Percentiles rank a stretch among this genome's conserved stretches.
Conservation (phyloP, 2,797 vertebrate species). For the Dryobates pubescens region DNA sequence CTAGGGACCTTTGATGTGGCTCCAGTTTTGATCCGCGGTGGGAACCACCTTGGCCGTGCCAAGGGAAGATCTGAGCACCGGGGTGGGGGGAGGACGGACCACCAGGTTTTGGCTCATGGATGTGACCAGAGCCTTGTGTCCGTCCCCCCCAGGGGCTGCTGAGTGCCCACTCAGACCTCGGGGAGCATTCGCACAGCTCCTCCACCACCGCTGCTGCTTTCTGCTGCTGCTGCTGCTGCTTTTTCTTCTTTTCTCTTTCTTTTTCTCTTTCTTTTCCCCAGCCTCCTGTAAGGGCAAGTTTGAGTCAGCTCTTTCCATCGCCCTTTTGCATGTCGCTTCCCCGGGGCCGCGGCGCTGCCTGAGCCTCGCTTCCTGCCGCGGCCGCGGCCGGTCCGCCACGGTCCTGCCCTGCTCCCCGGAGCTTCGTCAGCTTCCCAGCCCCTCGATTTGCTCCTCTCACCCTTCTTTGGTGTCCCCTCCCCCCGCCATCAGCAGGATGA, state of each 20-base stretch:
- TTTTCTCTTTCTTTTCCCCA: not conserved
- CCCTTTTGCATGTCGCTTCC: not conserved
- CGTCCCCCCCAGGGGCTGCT: not conserved
- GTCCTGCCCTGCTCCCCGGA: not conserved
- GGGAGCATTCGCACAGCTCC: not conserved
- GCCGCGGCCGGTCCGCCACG: too few relatives aligned
- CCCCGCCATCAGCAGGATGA: not conserved
- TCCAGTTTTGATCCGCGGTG: not conserved
- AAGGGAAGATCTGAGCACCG: not conserved
- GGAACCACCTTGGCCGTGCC: not conserved
- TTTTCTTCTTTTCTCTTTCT: not conserved
- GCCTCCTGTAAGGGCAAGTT: not conserved
- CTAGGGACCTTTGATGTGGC: not conserved
- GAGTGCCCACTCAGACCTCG: fast-evolving
- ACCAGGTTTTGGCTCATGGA: fast-evolving
- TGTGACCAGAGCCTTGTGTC: not conserved
- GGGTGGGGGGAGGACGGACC: not conserved
- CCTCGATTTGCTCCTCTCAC: not conserved
- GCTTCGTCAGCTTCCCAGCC: not conserved
- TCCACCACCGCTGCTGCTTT: not conserved
- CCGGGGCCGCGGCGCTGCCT: not conserved
- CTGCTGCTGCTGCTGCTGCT: not conserved
- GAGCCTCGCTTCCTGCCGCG: not conserved
- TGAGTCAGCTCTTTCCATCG: slow-evolving; percentile 48
- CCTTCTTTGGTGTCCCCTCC: fast-evolving